Percentiles rank a stretch among this genome's conserved stretches.
Evolutionary conservation across 2,888 invertebrate genomes (phyloP).

Genomic region (Drosophila dives): DNA sequence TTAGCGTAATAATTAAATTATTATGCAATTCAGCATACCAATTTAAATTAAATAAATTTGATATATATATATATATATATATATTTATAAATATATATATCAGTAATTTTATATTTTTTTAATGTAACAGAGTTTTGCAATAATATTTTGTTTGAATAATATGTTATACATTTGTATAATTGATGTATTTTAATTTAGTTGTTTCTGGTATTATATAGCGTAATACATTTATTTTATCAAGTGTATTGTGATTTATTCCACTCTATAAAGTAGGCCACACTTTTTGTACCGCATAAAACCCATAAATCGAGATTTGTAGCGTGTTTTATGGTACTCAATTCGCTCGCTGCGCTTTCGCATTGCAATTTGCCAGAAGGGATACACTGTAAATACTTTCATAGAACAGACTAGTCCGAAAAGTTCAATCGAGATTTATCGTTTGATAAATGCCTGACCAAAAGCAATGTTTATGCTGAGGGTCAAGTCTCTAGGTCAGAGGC

Average conservation of each 20-base stretch:
- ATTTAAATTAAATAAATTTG: no score
- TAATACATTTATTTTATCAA: not conserved
- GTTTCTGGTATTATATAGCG: not conserved
- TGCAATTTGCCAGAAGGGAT: not conserved
- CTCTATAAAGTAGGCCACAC: slow-evolving; percentile 5
- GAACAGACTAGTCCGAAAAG: slow-evolving; percentile 12
- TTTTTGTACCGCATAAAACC: not conserved
- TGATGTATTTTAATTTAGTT: not conserved
- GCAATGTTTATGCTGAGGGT: slow-evolving; percentile 45
- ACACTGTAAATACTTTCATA: slow-evolving; percentile 36
- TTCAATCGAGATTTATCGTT: slow-evolving; percentile 41
- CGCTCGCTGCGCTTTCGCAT: slow-evolving; percentile 20
- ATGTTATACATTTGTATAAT: no score
- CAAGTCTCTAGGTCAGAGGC: slow-evolving; percentile 48
- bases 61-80: no score
- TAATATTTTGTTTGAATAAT: no score
- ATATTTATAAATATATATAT: no score
- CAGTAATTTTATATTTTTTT: no score
- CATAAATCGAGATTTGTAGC: slow-evolving; percentile 42
- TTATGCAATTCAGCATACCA: no score
- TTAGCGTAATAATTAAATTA: not conserved
- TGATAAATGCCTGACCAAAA: slow-evolving; percentile 29
- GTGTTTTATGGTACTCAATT: slow-evolving; percentile 32
- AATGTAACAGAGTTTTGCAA: no score
- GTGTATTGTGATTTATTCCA: not conserved